These are phyloP conservation scores for Diplosoma virens DNA, from an alignment of 23 tunicate species.

Conservation along the genomic window DNA sequence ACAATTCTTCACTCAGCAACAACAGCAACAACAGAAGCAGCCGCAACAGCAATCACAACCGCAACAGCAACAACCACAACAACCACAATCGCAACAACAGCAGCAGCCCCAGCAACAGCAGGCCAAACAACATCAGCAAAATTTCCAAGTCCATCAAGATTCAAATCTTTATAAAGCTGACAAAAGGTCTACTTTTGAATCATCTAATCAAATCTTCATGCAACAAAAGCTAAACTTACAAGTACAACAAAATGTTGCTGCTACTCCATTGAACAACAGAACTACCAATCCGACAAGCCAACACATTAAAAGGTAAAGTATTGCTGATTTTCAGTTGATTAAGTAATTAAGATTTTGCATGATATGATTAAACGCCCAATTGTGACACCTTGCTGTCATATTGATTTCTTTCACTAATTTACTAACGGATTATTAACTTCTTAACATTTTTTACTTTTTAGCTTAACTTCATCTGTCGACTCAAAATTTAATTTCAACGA, in stretches of 20 bases:
- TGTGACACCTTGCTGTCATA: too few relatives aligned
- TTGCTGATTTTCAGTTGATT: not conserved
- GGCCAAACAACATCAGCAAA: conserved; percentile 18
- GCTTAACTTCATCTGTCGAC: conserved; percentile 53
- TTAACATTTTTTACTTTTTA: too few relatives aligned
- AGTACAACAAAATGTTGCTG: conserved; percentile 19
- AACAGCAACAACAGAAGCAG: not conserved
- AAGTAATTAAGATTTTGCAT: too few relatives aligned
- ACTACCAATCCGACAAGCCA: conserved; percentile 44
- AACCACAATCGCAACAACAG: not conserved
- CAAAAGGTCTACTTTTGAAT: not conserved
- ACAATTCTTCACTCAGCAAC: not conserved
- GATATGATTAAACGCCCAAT: too few relatives aligned
- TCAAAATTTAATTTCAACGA: conserved; percentile 41
- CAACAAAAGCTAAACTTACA: conserved; percentile 30
- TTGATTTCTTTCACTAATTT: too few relatives aligned
- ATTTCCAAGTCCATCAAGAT: not conserved
- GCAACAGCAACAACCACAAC: conserved; percentile 9
- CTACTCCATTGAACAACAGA: not conserved
- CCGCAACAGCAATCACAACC: conserved; percentile 22
- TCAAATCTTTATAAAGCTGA: conserved; percentile 7
- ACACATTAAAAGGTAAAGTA: conserved; percentile 46
- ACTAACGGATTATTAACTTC: too few relatives aligned
- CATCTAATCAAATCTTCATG: conserved; percentile 8
- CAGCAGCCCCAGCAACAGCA: conserved; percentile 1